Conservation (phyloP, 2,888 invertebrate species). For the Parnassius mnemosyne region DNA sequence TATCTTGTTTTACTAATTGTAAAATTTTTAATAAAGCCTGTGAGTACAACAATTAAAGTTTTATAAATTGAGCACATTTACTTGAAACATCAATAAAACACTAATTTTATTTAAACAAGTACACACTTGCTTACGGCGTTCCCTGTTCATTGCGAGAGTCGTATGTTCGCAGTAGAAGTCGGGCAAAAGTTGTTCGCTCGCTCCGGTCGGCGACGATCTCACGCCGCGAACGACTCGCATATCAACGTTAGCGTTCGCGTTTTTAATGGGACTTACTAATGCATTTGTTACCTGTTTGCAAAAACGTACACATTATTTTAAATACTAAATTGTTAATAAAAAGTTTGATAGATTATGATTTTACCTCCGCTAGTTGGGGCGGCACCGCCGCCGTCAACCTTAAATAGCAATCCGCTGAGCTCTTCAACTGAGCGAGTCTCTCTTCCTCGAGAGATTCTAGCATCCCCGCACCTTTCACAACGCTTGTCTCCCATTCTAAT, state of each 20-base stretch:
- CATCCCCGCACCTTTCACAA: conserved; percentile 91
- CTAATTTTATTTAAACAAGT: not conserved
- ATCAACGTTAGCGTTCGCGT: conserved; percentile 86
- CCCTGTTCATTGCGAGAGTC: conserved; percentile 94
- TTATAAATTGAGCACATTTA: no score
- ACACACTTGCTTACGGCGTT: conserved; percentile 88
- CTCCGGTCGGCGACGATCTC: conserved; percentile 83
- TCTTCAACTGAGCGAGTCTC: conserved; percentile 89
- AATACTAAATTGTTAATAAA: not conserved
- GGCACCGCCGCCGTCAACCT: conserved; percentile 85
- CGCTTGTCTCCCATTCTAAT: conserved; percentile 95
- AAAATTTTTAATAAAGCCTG: conserved; percentile 91
- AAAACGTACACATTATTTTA: conserved; percentile 18
- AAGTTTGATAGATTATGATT: conserved; percentile 11
- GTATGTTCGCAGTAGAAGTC: conserved; percentile 98
- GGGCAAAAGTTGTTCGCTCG: conserved; percentile 91
- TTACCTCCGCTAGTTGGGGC: conserved; percentile 87
- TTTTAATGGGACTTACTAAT: conserved; percentile 85
- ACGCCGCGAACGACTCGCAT: conserved; percentile 83
- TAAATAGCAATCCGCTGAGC: conserved; percentile 83
- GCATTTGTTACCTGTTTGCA: conserved; percentile 83
- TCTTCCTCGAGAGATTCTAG: conserved; percentile 95
- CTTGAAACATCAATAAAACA: no score
- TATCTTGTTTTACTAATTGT: conserved; percentile 91
- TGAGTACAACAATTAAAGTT: conserved; percentile 34